A percentile compares a stretch with the other conserved stretches of the same genome.
Evolutionary conservation across 2,113 vertebrate genomes (phyloP).

Genomic region (Oncorhynchus gorbuscha): DNA sequence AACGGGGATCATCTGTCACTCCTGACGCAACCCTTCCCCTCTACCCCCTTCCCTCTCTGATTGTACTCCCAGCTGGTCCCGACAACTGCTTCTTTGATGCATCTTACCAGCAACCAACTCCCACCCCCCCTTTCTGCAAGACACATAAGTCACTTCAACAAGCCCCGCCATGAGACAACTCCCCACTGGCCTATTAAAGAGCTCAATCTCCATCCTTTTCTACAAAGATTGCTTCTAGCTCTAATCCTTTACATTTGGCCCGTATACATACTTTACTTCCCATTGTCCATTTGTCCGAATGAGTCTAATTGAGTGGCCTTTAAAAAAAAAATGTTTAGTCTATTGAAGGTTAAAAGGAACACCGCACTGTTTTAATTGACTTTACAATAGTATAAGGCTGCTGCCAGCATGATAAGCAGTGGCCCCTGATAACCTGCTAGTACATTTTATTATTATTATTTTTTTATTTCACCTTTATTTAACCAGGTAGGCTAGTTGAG

Average conservation of each 20-base stretch:
- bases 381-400: background rate
- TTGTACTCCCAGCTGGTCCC: constrained; percentile 67
- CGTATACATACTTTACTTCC: background rate
- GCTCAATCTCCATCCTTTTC: constrained; percentile 39
- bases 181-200: constrained; percentile 47
- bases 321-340: background rate
- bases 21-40: constrained; percentile 64
- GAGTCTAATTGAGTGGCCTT: too few relatives aligned
- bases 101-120: constrained; percentile 57
- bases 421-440: constrained; percentile 13
- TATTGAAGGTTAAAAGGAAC: background rate
- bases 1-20: constrained; percentile 71
- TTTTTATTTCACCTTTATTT: too few relatives aligned
- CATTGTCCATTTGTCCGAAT: background rate
- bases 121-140: constrained; percentile 36
- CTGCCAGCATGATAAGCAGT: background rate
- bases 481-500: too few relatives aligned
- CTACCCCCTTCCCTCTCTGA: constrained; percentile 40
- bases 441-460: too few relatives aligned
- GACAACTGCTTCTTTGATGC: constrained; percentile 71
- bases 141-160: constrained; percentile 60
- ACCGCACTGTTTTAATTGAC: background rate
- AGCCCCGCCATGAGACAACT: constrained; percentile 28
- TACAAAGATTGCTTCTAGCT: constrained; percentile 9
- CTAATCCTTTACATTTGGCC: background rate